Evolutionary conservation across 1,140 invertebrate genomes (phyloP).

Genomic region (Papilio helenus): DNA sequence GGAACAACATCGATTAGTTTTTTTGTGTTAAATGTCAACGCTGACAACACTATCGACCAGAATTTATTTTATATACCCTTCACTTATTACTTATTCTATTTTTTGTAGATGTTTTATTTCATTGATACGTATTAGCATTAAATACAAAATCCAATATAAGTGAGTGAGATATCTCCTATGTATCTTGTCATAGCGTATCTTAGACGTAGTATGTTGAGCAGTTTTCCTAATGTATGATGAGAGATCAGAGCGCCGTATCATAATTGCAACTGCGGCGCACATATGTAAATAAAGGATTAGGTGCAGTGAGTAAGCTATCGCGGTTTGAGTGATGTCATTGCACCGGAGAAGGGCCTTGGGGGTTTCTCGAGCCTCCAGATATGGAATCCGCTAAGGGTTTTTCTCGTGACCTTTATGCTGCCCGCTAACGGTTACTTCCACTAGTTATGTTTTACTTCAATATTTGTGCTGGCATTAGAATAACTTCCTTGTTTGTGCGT

Average conservation of each 20-base stretch:
- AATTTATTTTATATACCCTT: neutral
- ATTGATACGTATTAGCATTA: too few species aligned
- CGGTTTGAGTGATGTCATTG: constrained; percentile 9
- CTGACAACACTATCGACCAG: neutral
- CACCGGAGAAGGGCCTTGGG: constrained; percentile 5
- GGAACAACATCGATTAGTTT: neutral
- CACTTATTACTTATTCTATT: neutral
- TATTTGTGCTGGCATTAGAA: neutral
- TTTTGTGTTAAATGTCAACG: neutral
- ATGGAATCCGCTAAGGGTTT: constrained; percentile 2
- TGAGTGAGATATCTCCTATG: neutral
- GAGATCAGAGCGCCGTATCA: neutral
- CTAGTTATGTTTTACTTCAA: neutral
- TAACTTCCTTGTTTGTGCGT: constrained; percentile 1
- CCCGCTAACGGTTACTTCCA: neutral
- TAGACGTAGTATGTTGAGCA: neutral
- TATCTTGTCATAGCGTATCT: too few species aligned
- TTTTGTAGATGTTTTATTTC: too few species aligned
- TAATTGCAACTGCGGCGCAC: neutral
- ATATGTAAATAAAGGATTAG: constrained; percentile 24
- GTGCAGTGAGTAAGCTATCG: constrained; percentile 1
- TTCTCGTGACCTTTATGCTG: constrained; percentile 24
- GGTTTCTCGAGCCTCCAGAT: constrained; percentile 13
- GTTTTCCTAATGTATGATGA: neutral
- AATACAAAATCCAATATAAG: neutral